Evolutionary conservation across 2,113 vertebrate species (phyloP), one percentile per base, ranked within the genome.

Genomic region (Pipra filicauda): DNA sequence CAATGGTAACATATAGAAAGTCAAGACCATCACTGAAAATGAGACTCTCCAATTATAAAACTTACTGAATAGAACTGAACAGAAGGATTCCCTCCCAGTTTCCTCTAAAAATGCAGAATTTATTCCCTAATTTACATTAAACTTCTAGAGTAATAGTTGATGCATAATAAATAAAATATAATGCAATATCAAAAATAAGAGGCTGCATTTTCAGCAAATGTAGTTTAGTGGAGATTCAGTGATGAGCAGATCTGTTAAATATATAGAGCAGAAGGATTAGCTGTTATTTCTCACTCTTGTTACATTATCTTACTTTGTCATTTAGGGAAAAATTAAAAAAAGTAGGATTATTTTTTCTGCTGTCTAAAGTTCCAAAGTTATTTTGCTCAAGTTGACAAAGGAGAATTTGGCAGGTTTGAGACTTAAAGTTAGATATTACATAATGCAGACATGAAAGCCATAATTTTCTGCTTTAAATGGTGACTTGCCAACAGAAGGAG

Each of bases 291-390:
- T 41, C 28, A 44, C 5, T 49, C 31, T 37, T 76, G 3, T 24
- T n/a, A 1, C 4, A 3, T 72, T 46, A 48, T 65, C 21, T 22
- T 69, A 12, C 33, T 48, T 4, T 46, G 33, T 35, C 30, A 79
- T 55, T 23, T 52, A 5, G 3, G 21, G 5, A 20, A 87, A 64
- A 59, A n/a, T 51, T 43, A 26, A 18, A 35, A 28, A 27, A 31
- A 21, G 9, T 11, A 48, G 11, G 1, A 3, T 1, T 5, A 1
- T 20, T 37, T 65, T 14, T 17, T 11, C 51, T 71, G 7, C 3
- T 74, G 5, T 48, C 11, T 55, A 57, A 81, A 91, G 3, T 6
- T 7, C 4, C 5, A 11, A 7, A 33, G 4, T 31, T 69, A 26
- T 64, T 82, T 93, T 76, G 4, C 17, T 37, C 24, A 35, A 22